Evolutionary conservation across 2,888 invertebrate genomes (phyloP).

Genomic region (Epistrophe eligans): DNA sequence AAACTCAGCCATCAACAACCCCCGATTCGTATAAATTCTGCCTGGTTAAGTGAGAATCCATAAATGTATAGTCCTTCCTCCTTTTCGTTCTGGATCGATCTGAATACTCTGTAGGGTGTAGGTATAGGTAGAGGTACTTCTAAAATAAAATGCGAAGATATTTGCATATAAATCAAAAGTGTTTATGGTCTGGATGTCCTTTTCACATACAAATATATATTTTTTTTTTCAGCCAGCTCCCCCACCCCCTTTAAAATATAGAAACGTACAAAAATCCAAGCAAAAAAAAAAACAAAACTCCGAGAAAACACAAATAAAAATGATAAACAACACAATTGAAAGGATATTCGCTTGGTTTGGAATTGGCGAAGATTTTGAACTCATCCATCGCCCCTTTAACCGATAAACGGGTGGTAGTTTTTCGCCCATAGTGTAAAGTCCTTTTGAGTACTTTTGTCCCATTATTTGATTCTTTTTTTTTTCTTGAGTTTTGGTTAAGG

Average conservation of each 20-base stretch:
- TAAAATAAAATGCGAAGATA: slow-evolving; percentile 52
- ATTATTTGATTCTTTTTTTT: slow-evolving; percentile 45
- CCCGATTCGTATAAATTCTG: background rate
- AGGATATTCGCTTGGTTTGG: slow-evolving; percentile 69
- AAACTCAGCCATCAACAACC: slow-evolving; percentile 2
- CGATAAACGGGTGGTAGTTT: slow-evolving; percentile 5
- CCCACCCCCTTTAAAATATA: background rate
- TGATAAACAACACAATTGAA: slow-evolving; percentile 74
- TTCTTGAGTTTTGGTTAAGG: slow-evolving; percentile 14
- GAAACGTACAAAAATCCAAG: slow-evolving; percentile 10
- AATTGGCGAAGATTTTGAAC: slow-evolving; percentile 47
- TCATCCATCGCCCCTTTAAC: slow-evolving; percentile 8
- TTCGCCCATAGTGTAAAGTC: slow-evolving; percentile 50
- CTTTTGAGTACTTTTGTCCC: slow-evolving; percentile 57
- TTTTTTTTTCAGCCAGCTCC: background rate
- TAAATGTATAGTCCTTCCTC: slow-evolving; percentile 23
- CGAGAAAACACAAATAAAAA: slow-evolving; percentile 67
- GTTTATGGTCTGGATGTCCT: slow-evolving; percentile 75
- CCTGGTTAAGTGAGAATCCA: slow-evolving; percentile 48
- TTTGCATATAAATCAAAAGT: slow-evolving; percentile 76
- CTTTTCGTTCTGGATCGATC: background rate
- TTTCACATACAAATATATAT: slow-evolving; percentile 44
- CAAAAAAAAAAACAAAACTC: background rate
- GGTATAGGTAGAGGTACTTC: background rate
- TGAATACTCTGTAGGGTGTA: background rate